Evolutionary conservation across 2,797 vertebrate species (phyloP).

Genomic region (Cuniculus paca): DNA sequence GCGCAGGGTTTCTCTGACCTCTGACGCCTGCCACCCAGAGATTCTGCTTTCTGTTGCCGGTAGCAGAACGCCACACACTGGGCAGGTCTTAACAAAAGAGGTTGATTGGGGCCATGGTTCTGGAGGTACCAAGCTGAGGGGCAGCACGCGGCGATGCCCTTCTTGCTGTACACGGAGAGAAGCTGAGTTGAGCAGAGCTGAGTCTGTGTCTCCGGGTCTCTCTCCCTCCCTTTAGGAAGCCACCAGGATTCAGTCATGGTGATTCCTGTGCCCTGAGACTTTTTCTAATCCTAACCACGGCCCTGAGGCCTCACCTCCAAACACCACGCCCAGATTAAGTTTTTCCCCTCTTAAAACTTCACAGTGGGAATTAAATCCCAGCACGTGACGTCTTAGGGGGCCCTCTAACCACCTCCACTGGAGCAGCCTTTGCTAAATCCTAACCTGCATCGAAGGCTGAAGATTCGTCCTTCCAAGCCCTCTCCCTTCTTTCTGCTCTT

Average conservation of each 20-base stretch:
- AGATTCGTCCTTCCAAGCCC: not conserved
- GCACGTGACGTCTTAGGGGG: not conserved
- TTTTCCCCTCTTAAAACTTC: not conserved
- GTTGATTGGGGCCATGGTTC: not conserved
- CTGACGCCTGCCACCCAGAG: not conserved
- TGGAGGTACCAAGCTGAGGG: not conserved
- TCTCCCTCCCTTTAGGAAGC: not conserved
- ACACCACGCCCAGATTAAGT: not conserved
- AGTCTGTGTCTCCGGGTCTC: not conserved
- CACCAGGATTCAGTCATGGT: not conserved
- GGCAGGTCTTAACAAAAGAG: not conserved
- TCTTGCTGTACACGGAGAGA: too few species aligned
- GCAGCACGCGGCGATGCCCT: too few species aligned
- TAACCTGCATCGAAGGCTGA: not conserved
- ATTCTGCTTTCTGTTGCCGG: not conserved
- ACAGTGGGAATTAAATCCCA: not conserved
- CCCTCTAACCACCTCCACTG: not conserved
- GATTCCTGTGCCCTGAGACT: not conserved
- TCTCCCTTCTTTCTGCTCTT: not conserved
- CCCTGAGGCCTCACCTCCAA: not conserved
- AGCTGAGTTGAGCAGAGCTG: too few species aligned
- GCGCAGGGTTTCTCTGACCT: not conserved
- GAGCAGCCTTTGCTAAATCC: not conserved
- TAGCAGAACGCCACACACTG: not conserved
- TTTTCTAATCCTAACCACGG: not conserved